Conservation (phyloP, 2,113 vertebrate genomes). For the Picathartes gymnocephalus region DNA sequence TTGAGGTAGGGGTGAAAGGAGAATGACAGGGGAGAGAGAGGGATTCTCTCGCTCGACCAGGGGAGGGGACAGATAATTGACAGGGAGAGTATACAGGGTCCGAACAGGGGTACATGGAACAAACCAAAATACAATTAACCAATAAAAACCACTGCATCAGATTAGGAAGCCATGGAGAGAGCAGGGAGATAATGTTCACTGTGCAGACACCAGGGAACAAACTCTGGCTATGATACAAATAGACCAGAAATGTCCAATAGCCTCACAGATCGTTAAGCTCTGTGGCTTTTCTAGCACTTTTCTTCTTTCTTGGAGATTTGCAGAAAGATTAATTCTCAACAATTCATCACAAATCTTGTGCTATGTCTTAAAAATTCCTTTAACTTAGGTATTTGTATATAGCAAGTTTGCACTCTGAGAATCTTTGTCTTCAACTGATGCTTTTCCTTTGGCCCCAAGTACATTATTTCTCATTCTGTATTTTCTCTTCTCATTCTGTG, state of each 20-base stretch:
- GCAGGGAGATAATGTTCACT: neutral
- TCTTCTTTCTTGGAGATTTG: neutral
- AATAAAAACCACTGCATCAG: no score
- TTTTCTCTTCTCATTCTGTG: neutral
- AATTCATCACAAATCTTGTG: neutral
- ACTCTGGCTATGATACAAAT: neutral
- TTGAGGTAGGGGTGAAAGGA: no score
- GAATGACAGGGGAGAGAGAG: no score
- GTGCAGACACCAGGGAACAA: neutral
- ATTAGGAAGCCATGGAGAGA: neutral
- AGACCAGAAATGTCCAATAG: neutral
- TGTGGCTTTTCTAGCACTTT: neutral
- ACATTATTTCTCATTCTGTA: neutral
- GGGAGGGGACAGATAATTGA: no score
- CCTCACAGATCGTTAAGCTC: neutral
- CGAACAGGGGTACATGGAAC: no score
- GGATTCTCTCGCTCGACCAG: no score
- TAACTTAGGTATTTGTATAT: neutral
- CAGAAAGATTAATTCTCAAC: neutral
- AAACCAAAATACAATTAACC: no score
- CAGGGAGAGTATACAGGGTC: no score
- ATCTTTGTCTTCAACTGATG: neutral
- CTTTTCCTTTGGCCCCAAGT: neutral
- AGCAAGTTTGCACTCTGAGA: neutral
- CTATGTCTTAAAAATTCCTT: neutral